Percentiles rank a stretch among this genome's conserved stretches.
These are phyloP conservation scores for Nymphalis polychloros DNA, from an alignment of 2,888 invertebrate species.

Conservation along the genomic window DNA sequence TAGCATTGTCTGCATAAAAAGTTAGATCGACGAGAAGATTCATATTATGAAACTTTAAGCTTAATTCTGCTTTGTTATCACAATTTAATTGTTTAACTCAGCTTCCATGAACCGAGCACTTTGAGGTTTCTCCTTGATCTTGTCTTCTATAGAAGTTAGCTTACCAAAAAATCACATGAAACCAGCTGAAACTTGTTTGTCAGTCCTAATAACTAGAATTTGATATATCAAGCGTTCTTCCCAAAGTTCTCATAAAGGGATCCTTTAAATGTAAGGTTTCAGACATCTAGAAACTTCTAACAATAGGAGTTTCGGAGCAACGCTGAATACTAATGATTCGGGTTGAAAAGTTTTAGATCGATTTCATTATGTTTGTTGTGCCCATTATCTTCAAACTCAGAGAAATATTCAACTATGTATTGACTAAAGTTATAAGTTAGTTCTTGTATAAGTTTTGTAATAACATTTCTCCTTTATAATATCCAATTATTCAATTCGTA, in stretches of 20 bases:
- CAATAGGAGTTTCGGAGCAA: slow-evolving; percentile 23
- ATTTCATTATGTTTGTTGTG: slow-evolving; percentile 9
- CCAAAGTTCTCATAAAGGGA: slow-evolving; percentile 14
- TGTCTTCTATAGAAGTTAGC: not conserved
- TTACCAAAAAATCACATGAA: not conserved
- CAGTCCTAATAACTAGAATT: not conserved
- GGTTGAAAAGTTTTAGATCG: slow-evolving; percentile 11
- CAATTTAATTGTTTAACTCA: not conserved
- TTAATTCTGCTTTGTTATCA: not conserved
- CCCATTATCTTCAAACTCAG: slow-evolving; percentile 7
- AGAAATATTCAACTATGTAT: slow-evolving; percentile 8
- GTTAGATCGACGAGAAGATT: too few species aligned
- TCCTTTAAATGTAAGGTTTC: slow-evolving; percentile 24
- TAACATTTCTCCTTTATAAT: not conserved
- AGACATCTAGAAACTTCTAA: slow-evolving; percentile 25
- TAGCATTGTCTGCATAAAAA: too few species aligned
- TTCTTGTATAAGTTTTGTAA: not conserved
- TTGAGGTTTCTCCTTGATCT: not conserved
- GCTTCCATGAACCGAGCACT: not conserved
- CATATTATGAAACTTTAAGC: too few species aligned
- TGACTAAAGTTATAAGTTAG: not conserved
- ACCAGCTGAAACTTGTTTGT: not conserved
- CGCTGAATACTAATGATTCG: slow-evolving; percentile 25
- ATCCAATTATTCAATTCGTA: not conserved
- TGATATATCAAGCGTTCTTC: slow-evolving; percentile 16